Percentiles rank a stretch among this genome's conserved stretches.
Evolutionary conservation across 2,888 invertebrate species (phyloP).

Genomic region (Schizaphis graminum): DNA sequence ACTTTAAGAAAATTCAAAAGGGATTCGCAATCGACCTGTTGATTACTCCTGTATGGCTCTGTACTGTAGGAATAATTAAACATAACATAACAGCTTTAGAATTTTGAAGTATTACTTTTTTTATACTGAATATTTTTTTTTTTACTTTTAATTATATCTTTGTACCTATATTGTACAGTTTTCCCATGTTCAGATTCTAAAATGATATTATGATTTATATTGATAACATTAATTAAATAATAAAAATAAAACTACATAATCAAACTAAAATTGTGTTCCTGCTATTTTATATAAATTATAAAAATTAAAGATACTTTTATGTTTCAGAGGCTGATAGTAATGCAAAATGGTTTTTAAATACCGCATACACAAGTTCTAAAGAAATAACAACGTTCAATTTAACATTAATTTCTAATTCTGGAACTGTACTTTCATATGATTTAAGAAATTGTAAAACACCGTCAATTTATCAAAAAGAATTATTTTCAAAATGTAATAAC

Average conservation of each 20-base stretch:
- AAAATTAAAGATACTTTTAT: not conserved
- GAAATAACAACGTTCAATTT: conserved; percentile 34
- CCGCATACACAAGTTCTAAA: conserved; percentile 37
- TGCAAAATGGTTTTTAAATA: conserved; percentile 49
- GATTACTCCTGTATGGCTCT: too few relatives aligned
- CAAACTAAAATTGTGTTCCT: not conserved
- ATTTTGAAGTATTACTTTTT: not conserved
- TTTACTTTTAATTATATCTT: not conserved
- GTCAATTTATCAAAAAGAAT: conserved; percentile 22
- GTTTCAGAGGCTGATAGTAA: not conserved
- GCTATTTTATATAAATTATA: not conserved
- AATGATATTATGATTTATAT: not conserved
- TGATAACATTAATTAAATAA: not conserved
- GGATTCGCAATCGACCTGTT: too few relatives aligned
- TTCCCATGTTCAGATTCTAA: not conserved
- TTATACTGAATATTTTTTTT: not conserved
- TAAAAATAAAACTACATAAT: not conserved
- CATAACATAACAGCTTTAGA: not conserved
- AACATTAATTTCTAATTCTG: conserved; percentile 36
- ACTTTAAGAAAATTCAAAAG: too few relatives aligned
- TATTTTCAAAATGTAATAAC: conserved; percentile 29
- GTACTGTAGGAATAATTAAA: not conserved
- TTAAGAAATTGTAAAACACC: conserved; percentile 47
- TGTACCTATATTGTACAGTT: too few relatives aligned
- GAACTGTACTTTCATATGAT: conserved; percentile 33